These are phyloP conservation scores for Capromys pilorides DNA, from an alignment of 2,797 vertebrate species.

Conservation along the genomic window DNA sequence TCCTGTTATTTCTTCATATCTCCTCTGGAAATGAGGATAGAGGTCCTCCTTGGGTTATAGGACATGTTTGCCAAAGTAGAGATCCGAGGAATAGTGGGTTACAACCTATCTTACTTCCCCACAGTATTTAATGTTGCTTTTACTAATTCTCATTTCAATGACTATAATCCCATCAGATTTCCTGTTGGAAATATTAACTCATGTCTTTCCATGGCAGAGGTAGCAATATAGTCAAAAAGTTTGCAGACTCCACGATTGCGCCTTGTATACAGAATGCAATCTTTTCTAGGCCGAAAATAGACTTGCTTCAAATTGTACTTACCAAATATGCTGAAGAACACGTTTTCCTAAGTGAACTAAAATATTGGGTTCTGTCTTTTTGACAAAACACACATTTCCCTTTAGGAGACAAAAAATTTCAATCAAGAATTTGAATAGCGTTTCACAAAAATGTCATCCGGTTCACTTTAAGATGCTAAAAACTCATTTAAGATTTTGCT, in stretches of 20 bases:
- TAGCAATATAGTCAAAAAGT: neutral
- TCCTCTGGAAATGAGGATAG: neutral
- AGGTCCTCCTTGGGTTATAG: neutral
- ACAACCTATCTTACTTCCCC: neutral
- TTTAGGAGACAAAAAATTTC: constrained; percentile 47
- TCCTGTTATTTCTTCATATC: neutral
- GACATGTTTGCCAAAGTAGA: neutral
- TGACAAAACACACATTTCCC: constrained; percentile 33
- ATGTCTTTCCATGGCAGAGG: neutral
- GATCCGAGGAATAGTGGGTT: neutral
- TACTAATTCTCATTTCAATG: neutral
- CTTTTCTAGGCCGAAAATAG: constrained; percentile 7
- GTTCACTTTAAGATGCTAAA: constrained; percentile 42
- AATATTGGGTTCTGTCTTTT: constrained; percentile 10
- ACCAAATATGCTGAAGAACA: constrained; percentile 40
- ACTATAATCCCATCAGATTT: neutral
- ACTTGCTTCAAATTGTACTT: constrained; percentile 1
- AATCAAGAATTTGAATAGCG: constrained; percentile 21
- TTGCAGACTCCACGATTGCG: neutral
- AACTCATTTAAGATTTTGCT: constrained; percentile 35
- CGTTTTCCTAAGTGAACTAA: constrained; percentile 37
- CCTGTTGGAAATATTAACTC: neutral
- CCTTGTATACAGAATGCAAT: neutral
- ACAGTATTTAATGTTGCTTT: neutral
- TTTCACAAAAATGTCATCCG: constrained; percentile 41